These are phyloP conservation scores for Temnopleurus reevesii DNA, from an alignment of 53 echinoderm and acorn worm genomes.

Conservation along the genomic window DNA sequence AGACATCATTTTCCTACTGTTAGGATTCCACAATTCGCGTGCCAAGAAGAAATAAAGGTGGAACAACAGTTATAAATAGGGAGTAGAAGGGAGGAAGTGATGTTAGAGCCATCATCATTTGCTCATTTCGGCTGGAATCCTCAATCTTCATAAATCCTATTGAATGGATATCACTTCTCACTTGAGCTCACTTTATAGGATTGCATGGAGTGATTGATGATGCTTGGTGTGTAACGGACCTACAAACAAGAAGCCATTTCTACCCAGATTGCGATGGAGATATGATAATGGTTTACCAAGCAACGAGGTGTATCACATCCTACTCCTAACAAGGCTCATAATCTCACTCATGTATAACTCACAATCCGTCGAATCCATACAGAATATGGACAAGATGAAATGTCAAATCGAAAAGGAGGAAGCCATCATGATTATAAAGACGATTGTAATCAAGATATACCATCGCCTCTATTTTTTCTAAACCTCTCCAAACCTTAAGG, in stretches of 20 bases:
- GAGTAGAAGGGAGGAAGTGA: background rate
- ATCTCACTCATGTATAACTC: background rate
- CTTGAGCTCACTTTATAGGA: slow-evolving; percentile 24
- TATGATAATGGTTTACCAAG: background rate
- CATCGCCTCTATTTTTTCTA: too few relatives aligned
- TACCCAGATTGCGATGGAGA: background rate
- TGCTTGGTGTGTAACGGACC: too few relatives aligned
- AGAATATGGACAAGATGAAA: too few relatives aligned
- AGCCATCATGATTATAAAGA: too few relatives aligned
- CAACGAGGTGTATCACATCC: too few relatives aligned
- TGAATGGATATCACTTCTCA: slow-evolving; percentile 23
- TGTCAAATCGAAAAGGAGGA: too few relatives aligned
- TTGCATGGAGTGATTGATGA: background rate
- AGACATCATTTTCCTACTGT: background rate
- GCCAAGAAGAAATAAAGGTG: background rate
- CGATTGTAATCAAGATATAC: too few relatives aligned
- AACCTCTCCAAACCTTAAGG: too few relatives aligned
- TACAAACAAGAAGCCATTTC: slow-evolving; percentile 1
- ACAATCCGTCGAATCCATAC: background rate
- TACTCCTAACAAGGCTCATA: background rate
- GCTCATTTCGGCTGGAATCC: background rate
- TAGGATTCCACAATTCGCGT: background rate
- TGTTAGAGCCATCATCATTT: background rate
- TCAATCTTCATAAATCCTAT: background rate
- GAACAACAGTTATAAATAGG: background rate